phyloP scores from a whole-genome alignment of 2,888 invertebrate genomes.

The Papilio gigon region DNA sequence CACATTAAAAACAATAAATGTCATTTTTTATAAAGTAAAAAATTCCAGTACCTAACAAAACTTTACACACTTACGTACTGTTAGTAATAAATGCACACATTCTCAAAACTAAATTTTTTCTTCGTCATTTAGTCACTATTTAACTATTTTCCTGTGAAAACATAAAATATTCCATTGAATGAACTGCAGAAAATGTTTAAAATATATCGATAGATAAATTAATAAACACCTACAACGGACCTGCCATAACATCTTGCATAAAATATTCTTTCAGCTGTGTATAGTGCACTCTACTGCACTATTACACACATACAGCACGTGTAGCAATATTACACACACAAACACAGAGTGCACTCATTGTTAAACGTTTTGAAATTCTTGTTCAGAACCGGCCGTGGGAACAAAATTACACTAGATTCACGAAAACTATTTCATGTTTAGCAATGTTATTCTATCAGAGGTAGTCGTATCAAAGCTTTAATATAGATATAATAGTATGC shows the following conservation, averaged over 20 bases:
- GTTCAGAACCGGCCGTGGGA: constrained; percentile 74
- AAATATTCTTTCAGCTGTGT: constrained; percentile 43
- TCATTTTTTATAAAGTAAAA: too few relatives aligned
- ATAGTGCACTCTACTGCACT: constrained; percentile 43
- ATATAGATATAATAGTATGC: neutral
- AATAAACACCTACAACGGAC: too few relatives aligned
- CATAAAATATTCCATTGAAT: neutral
- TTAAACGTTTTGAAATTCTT: constrained; percentile 75
- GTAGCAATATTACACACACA: constrained; percentile 53
- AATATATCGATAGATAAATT: neutral
- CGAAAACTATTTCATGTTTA: constrained; percentile 35
- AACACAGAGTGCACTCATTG: constrained; percentile 69
- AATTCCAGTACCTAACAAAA: too few relatives aligned
- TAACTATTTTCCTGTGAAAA: neutral
- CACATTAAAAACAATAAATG: too few relatives aligned
- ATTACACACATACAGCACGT: constrained; percentile 47
- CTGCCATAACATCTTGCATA: neutral
- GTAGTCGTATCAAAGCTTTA: neutral
- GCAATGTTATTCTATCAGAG: constrained; percentile 20
- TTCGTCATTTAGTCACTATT: neutral
- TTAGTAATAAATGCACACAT: too few relatives aligned
- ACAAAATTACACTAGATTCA: constrained; percentile 56
- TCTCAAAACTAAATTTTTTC: too few relatives aligned
- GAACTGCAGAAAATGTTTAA: neutral
- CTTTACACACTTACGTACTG: too few relatives aligned